Percentiles rank a stretch among this genome's conserved stretches.
These are phyloP conservation scores for Chelon labrosus DNA, from an alignment of 2,797 vertebrate species.

Conservation along the genomic window DNA sequence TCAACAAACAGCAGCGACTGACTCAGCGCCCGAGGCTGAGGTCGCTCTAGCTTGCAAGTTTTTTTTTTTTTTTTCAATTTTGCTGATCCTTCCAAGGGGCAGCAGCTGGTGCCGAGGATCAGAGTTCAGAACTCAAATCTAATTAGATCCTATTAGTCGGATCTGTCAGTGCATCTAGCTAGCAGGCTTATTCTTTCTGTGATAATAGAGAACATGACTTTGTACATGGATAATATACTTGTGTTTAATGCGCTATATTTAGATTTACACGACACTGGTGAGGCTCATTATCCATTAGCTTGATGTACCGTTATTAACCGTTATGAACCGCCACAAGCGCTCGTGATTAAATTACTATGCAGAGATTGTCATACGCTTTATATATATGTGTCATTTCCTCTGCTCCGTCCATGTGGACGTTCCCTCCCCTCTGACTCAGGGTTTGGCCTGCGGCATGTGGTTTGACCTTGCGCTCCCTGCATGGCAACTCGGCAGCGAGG, in stretches of 20 bases:
- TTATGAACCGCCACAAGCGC: not conserved
- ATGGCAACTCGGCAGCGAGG: constrained; percentile 55
- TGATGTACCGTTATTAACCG: constrained; percentile 8
- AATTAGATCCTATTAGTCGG: constrained; percentile 9
- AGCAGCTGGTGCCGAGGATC: constrained; percentile 9
- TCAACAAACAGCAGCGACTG: constrained; percentile 42
- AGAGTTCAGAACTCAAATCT: constrained; percentile 15
- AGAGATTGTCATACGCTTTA: constrained; percentile 25
- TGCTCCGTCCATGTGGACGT: constrained; percentile 24
- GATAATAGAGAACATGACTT: constrained; percentile 15
- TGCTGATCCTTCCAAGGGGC: constrained; percentile 1
- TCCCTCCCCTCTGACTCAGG: constrained; percentile 19
- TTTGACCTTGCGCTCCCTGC: constrained; percentile 66
- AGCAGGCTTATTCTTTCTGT: constrained; percentile 8
- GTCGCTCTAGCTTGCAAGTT: constrained; percentile 14
- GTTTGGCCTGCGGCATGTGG: constrained; percentile 51
- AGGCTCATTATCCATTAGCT: constrained; percentile 9
- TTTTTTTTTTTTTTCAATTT: constrained; percentile 21
- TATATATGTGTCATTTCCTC: constrained; percentile 2
- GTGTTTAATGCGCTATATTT: not conserved
- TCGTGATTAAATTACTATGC: constrained; percentile 29
- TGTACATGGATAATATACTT: constrained; percentile 19
- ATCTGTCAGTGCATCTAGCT: constrained; percentile 11
- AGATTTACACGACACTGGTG: constrained; percentile 5
- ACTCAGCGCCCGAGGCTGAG: constrained; percentile 39